Percentiles rank a stretch among this genome's conserved stretches.
Evolutionary conservation across 2,888 invertebrate species (phyloP).

Genomic region (Cerastis rubricosa): DNA sequence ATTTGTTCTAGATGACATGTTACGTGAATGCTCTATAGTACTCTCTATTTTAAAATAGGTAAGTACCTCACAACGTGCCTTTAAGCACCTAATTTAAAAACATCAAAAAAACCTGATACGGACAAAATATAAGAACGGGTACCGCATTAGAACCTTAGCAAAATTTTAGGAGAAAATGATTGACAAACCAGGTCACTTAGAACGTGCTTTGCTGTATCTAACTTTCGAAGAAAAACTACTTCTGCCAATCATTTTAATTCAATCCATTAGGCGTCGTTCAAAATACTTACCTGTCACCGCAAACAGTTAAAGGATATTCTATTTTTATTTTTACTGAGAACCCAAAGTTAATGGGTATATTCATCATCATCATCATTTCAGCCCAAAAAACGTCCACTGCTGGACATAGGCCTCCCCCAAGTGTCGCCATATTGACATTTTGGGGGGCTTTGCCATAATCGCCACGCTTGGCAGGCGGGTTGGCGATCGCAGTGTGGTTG

Average conservation of each 20-base stretch:
- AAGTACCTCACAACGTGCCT: neutral
- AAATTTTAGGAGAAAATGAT: neutral
- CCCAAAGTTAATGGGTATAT: neutral
- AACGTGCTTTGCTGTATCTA: neutral
- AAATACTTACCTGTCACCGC: neutral
- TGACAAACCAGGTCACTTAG: too few relatives aligned
- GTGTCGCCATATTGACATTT: too few relatives aligned
- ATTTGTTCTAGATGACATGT: constrained; percentile 33
- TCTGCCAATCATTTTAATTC: neutral
- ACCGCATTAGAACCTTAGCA: neutral
- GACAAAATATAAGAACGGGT: too few relatives aligned
- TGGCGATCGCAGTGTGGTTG: too few relatives aligned
- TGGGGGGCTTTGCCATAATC: too few relatives aligned
- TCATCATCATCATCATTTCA: too few relatives aligned
- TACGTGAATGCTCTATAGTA: neutral
- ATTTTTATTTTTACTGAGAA: neutral
- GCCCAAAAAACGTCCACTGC: too few relatives aligned
- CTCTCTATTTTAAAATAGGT: neutral
- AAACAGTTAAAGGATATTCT: neutral
- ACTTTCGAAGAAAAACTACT: neutral
- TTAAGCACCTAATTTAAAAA: neutral
- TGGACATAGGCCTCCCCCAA: too few relatives aligned
- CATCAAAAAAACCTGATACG: too few relatives aligned
- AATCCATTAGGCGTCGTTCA: neutral
- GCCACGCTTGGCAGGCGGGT: too few relatives aligned